Evolutionary conservation across 2,113 vertebrate species (phyloP), one percentile per base, ranked within the genome.

Genomic region (Sigmodon hispidus): DNA sequence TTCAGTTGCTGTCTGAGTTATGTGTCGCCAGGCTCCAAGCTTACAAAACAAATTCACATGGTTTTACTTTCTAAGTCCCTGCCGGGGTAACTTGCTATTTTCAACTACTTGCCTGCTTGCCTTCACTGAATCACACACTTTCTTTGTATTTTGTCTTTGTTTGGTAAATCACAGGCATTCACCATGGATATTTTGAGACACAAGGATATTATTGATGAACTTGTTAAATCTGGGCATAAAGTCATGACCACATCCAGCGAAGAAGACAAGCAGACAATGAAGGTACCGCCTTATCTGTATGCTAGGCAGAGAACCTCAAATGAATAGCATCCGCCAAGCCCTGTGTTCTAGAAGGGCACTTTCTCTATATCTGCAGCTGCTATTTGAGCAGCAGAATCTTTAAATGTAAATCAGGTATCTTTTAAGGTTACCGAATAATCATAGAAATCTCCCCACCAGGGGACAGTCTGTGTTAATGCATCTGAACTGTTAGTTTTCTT

Each of bases 121-220:
- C 93, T 89, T 94, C 52, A 83, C 92, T 80, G 87, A 95, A n/a
- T 96, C 72, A 91, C 45, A 69, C 1, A 15, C 34, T 72, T 86
- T 91, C 7, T 93, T 57, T 29, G 55, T 67, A 40, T 83, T 61
- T 87, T 21, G 83, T 52, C 72, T 95, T 89, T 90, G 21, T 96
- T 90, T 94, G 95, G 65, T 72, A 93, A 96, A 97, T 98, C 98
- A 97, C 63, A 98, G 99, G 98, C 98, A 96, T 99, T 99, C 97
- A 99, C 99, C 94, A 99, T 99, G 99, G 99, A 99, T 97, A 99
- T 99, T 97, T 98, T 99, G 98, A 99, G 99, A 93, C 99, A 99
- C 98, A 99, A 99, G 97, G 99, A 99, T 97, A 96, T 98, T 86
- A 99, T 99, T 97, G 99, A 99, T 98, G 99, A 99, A 93, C 99